Conservation (phyloP, 2,888 invertebrate genomes). For the Eupithecia insigniata region DNA sequence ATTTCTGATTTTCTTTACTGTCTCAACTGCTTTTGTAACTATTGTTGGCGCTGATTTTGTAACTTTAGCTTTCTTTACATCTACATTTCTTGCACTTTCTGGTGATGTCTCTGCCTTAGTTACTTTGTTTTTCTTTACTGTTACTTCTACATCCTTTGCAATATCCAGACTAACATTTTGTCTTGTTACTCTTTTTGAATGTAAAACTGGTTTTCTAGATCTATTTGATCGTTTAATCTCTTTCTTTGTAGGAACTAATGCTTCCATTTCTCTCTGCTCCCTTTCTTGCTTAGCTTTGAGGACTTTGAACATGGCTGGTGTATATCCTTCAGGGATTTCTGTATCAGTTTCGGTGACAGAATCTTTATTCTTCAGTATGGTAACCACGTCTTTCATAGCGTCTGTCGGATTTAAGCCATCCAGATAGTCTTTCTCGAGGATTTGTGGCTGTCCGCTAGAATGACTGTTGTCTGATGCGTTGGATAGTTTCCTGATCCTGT, state of each 20-base stretch:
- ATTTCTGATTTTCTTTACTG: not conserved
- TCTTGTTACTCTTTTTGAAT: constrained; percentile 13
- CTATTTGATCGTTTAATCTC: constrained; percentile 61
- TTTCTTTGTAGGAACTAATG: constrained; percentile 55
- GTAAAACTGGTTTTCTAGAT: constrained; percentile 46
- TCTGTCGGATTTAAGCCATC: constrained; percentile 86
- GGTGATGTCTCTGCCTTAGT: constrained; percentile 1
- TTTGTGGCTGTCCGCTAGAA: constrained; percentile 65
- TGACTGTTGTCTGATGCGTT: constrained; percentile 69
- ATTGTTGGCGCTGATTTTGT: not conserved
- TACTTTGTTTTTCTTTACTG: not conserved
- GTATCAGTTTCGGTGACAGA: constrained; percentile 61
- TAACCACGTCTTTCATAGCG: constrained; percentile 88
- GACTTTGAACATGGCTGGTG: constrained; percentile 84
- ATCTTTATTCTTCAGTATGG: constrained; percentile 84
- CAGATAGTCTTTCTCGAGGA: constrained; percentile 77
- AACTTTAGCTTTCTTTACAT: not conserved
- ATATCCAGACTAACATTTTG: constrained; percentile 15
- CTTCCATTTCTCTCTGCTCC: constrained; percentile 70
- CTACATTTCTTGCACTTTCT: not conserved
- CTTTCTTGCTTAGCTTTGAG: constrained; percentile 77
- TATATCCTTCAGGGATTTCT: constrained; percentile 72
- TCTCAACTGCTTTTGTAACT: not conserved
- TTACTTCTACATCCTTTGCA: constrained; percentile 22
- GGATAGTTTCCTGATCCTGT: constrained; percentile 75